These are phyloP conservation scores for Cochlearius cochlearius DNA, from an alignment of 2,113 vertebrate species.

Conservation along the genomic window DNA sequence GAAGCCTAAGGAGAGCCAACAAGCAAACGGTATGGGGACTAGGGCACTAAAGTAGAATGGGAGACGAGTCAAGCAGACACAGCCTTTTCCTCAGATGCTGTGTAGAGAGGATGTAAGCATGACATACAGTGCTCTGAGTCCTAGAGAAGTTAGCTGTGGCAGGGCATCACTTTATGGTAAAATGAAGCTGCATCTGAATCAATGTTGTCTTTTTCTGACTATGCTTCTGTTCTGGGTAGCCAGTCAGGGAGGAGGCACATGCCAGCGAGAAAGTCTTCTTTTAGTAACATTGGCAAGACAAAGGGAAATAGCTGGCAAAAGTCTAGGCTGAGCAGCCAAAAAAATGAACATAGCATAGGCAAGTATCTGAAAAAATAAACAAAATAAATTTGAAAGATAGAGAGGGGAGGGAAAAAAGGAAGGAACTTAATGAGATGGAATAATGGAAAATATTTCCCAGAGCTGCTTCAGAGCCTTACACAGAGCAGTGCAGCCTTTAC, in stretches of 20 bases:
- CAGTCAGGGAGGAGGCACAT: background rate
- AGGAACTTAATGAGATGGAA: background rate
- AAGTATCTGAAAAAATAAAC: constrained; percentile 16
- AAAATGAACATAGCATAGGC: background rate
- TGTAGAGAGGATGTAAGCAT: background rate
- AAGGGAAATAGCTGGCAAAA: constrained; percentile 10
- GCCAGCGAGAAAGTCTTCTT: background rate
- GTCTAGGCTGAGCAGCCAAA: background rate
- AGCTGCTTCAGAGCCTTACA: background rate
- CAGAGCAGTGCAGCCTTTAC: background rate
- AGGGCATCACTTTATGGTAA: background rate
- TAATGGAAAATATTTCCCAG: background rate
- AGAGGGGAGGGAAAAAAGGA: background rate
- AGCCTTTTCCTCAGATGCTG: background rate
- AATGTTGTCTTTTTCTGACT: background rate
- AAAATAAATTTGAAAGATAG: background rate
- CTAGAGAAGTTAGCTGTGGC: background rate
- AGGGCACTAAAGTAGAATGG: background rate
- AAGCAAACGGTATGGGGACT: background rate
- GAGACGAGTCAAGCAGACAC: background rate
- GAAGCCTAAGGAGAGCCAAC: background rate
- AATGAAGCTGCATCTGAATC: background rate
- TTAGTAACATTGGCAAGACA: constrained; percentile 1
- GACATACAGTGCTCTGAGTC: background rate
- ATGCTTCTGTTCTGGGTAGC: constrained; percentile 10